These are phyloP conservation scores for Ataeniobius toweri DNA, from an alignment of 2,797 vertebrate species.

Conservation along the genomic window DNA sequence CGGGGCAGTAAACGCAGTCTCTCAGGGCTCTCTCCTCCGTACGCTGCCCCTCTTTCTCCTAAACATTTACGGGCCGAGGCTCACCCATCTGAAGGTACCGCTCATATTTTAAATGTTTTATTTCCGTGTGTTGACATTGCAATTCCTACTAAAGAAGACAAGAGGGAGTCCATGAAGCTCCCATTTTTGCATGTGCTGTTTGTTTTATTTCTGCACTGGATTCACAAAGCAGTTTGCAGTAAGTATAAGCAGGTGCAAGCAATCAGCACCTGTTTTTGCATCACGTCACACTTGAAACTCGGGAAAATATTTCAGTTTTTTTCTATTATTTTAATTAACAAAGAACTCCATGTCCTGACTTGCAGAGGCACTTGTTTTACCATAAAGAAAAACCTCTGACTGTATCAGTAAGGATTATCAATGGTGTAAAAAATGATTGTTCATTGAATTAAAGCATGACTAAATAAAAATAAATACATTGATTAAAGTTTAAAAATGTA, in stretches of 20 bases:
- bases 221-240: background rate
- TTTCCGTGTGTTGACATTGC: background rate
- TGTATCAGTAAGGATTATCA: too few relatives aligned
- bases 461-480: background rate
- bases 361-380: too few relatives aligned
- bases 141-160: background rate
- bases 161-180: background rate
- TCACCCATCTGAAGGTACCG: slow-evolving; percentile 89
- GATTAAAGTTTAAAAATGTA: too few relatives aligned
- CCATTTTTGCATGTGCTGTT: background rate
- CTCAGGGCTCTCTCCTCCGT: slow-evolving; percentile 83
- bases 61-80: slow-evolving; percentile 86
- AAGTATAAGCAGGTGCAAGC: background rate
- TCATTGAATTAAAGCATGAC: background rate
- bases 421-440: background rate
- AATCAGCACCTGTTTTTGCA: background rate
- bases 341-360: background rate
- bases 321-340: too few relatives aligned
- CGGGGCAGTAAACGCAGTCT: slow-evolving; percentile 85
- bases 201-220: background rate
- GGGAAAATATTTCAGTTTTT: background rate
- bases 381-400: too few relatives aligned
- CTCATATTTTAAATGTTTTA: background rate
- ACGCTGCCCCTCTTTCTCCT: slow-evolving; percentile 86
- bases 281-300: background rate